Percentiles rank a stretch among this genome's conserved stretches.
These are phyloP conservation scores for Rhogogaster chlorosoma DNA, from an alignment of 2,888 invertebrate genomes.

Conservation along the genomic window DNA sequence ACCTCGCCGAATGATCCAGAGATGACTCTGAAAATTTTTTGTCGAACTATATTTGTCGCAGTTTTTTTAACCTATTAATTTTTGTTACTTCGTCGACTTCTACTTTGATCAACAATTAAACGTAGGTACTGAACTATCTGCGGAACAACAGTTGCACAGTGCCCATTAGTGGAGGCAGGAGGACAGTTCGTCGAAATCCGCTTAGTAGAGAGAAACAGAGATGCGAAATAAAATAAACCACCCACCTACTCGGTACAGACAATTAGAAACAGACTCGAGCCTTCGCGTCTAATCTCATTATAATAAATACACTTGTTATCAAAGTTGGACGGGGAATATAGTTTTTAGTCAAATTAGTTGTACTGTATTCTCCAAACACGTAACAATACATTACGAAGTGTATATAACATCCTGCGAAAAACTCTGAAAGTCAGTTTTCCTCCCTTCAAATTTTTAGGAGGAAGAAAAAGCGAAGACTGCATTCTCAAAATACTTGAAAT, in stretches of 20 bases:
- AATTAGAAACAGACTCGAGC: slow-evolving; percentile 26
- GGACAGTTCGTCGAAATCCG: slow-evolving; percentile 4
- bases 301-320: slow-evolving; percentile 31
- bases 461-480: not conserved
- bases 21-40: not conserved
- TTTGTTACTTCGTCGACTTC: no score
- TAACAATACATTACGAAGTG: not conserved
- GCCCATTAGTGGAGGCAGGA: not conserved
- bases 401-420: not conserved
- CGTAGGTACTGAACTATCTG: not conserved
- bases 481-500: not conserved
- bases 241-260: not conserved
- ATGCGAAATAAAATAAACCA: slow-evolving; percentile 10
- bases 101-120: not conserved
- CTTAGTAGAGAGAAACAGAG: not conserved
- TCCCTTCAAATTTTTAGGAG: not conserved
- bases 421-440: not conserved
- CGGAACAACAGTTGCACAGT: not conserved
- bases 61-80: not conserved
- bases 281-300: slow-evolving; percentile 11
- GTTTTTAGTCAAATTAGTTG: not conserved
- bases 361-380: not conserved
- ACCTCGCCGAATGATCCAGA: not conserved
- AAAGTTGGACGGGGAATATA: not conserved
- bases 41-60: not conserved